These are phyloP conservation scores for Epinephelus awoara DNA, from an alignment of 2,797 vertebrate species.

Conservation along the genomic window DNA sequence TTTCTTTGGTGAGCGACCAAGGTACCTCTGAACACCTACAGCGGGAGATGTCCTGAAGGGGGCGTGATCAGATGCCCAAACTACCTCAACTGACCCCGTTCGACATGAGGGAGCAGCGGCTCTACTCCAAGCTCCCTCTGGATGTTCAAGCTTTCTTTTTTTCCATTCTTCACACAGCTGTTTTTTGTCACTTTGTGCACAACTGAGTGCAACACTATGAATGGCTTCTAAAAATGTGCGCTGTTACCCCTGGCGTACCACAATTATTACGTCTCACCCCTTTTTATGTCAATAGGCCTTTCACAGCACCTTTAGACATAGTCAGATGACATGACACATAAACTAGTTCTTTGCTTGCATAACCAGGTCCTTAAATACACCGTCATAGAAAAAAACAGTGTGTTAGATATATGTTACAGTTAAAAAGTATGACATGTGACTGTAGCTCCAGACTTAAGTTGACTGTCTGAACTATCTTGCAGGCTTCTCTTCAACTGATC, in stretches of 20 bases:
- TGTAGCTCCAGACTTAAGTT: rapidly evolving
- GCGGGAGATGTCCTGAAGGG: no score
- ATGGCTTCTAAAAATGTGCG: background rate
- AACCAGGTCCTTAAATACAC: background rate
- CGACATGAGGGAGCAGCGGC: no score
- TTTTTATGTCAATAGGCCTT: background rate
- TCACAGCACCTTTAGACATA: background rate
- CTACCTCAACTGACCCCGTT: no score
- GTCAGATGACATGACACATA: background rate
- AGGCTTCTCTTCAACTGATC: background rate
- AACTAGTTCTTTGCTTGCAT: background rate
- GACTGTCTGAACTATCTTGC: background rate
- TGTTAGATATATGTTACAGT: background rate
- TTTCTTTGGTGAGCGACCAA: no score
- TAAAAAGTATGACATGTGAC: background rate
- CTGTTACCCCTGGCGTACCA: background rate
- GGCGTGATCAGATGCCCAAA: no score
- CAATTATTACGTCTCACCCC: background rate
- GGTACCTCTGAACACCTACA: no score
- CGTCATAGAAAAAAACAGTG: background rate
- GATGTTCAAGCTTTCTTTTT: no score
- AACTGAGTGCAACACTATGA: background rate
- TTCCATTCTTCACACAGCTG: background rate
- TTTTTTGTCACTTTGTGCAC: background rate
- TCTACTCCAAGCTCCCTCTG: no score